These are phyloP conservation scores for Monochamus alternatus DNA, from an alignment of 2,888 invertebrate genomes.

Conservation along the genomic window DNA sequence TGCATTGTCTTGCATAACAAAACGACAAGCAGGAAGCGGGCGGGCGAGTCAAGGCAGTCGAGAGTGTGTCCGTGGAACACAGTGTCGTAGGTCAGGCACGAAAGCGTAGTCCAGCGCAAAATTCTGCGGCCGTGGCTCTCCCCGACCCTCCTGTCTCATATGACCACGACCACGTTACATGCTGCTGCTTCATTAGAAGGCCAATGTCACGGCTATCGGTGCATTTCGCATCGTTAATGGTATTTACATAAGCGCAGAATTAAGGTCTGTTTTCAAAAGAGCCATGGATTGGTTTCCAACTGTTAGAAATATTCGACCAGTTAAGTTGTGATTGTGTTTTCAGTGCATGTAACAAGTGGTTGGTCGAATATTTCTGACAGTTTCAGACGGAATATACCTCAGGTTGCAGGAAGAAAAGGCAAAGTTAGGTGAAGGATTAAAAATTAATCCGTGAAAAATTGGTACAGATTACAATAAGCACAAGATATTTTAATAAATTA, in stretches of 20 bases:
- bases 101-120: conserved; percentile 14
- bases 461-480: too few species aligned
- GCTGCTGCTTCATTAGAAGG: conserved; percentile 20
- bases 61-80: conserved; percentile 23
- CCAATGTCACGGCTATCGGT: conserved; percentile 19
- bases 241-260: not conserved
- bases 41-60: conserved; percentile 16
- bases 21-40: conserved; percentile 23
- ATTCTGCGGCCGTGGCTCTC: not conserved
- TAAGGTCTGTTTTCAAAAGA: too few species aligned
- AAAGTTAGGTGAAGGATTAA: too few species aligned
- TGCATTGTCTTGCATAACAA: conserved; percentile 14
- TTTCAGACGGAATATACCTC: too few species aligned
- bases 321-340: too few species aligned
- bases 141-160: not conserved
- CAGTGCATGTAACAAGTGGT: too few species aligned
- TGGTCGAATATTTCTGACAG: too few species aligned
- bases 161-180: conserved; percentile 15
- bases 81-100: conserved; percentile 33
- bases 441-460: too few species aligned
- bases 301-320: too few species aligned
- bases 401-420: too few species aligned
- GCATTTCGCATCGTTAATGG: not conserved
- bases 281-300: too few species aligned
- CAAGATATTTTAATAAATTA: too few species aligned